Conservation (phyloP, 2,797 vertebrate species). For the Lepilemur septentrionalis region DNA sequence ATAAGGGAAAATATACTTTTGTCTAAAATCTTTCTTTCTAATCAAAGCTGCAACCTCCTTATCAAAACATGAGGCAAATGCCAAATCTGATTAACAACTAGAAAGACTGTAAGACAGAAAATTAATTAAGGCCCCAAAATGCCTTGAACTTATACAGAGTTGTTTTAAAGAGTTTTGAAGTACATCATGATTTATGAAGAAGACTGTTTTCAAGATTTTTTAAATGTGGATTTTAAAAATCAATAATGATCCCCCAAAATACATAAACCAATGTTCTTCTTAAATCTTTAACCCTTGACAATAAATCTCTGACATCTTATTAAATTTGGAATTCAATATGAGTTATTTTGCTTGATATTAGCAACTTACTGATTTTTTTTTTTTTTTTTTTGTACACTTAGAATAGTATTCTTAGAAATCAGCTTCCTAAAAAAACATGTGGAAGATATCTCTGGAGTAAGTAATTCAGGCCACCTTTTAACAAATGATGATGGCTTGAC, state of each 20-base stretch:
- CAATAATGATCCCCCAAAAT: background rate
- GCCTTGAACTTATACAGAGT: background rate
- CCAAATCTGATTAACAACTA: constrained; percentile 73
- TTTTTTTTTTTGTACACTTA: background rate
- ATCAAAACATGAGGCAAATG: constrained; percentile 64
- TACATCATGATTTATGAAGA: constrained; percentile 19
- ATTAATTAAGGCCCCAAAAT: constrained; percentile 35
- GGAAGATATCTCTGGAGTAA: background rate
- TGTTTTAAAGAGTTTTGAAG: constrained; percentile 53
- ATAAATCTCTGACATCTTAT: constrained; percentile 27
- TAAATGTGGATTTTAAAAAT: constrained; percentile 7
- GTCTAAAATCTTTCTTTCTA: constrained; percentile 69
- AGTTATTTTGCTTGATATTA: constrained; percentile 15
- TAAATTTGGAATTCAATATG: background rate
- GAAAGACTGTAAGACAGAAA: constrained; percentile 52
- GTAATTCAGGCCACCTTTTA: background rate
- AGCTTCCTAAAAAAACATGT: background rate
- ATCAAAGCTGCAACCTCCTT: constrained; percentile 66
- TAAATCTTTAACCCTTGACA: constrained; percentile 10
- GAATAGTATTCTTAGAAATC: background rate
- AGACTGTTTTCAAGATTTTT: background rate
- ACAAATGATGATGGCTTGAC: background rate
- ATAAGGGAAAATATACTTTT: constrained; percentile 84
- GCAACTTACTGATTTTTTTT: background rate
- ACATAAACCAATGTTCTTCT: background rate